These are phyloP conservation scores for Illadopsis cleaveri DNA, from an alignment of 2,113 vertebrate species.

Conservation along the genomic window DNA sequence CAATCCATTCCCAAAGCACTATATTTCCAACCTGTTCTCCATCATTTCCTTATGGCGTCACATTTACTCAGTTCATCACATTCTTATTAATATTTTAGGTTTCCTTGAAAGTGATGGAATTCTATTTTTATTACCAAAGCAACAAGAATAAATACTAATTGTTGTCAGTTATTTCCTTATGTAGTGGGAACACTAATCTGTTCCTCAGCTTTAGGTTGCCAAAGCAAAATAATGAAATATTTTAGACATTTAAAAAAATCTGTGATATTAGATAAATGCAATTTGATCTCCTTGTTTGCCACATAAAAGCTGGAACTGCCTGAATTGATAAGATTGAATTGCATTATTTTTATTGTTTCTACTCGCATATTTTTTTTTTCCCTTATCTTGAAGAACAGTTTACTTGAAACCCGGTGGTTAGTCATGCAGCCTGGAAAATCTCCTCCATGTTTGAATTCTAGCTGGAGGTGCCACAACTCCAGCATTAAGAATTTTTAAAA, in stretches of 20 bases:
- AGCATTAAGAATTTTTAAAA: not conserved
- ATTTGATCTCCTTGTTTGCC: constrained; percentile 67
- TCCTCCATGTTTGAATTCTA: not conserved
- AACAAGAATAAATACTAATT: constrained; percentile 72
- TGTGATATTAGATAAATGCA: constrained; percentile 68
- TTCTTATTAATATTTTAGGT: constrained; percentile 71
- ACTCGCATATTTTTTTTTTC: constrained; percentile 6
- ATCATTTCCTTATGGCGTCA: constrained; percentile 71
- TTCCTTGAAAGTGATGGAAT: constrained; percentile 72
- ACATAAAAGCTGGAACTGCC: constrained; percentile 65
- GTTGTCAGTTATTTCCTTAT: constrained; percentile 69
- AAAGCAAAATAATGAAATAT: constrained; percentile 70
- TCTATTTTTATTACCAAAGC: constrained; percentile 73
- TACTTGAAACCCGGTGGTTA: not conserved
- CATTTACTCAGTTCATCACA: constrained; percentile 68
- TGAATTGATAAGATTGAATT: constrained; percentile 66
- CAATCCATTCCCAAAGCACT: constrained; percentile 67
- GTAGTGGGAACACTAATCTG: constrained; percentile 67
- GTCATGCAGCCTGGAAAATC: not conserved
- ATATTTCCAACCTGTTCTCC: constrained; percentile 69
- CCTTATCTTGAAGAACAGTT: constrained; percentile 56
- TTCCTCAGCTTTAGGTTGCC: constrained; percentile 57
- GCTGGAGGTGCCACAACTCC: not conserved
- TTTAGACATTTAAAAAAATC: constrained; percentile 64
- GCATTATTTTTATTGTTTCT: constrained; percentile 63